phyloP scores from a whole-genome alignment of 2,888 invertebrate species.

The Onthophagus sagittarius region DNA sequence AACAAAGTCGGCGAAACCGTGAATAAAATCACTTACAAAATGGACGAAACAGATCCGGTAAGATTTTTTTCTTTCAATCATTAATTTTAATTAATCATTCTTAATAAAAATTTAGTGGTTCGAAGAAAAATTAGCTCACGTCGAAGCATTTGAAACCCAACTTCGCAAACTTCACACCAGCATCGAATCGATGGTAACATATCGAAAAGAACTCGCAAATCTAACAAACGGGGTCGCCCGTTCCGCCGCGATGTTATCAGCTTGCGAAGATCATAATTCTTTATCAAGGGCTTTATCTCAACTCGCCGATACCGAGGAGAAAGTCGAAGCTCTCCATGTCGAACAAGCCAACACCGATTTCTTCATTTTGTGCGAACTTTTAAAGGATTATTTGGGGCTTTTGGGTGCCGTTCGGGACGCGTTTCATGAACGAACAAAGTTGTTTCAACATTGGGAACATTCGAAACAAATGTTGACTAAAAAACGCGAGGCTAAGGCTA shows the following conservation, averaged over 20 bases:
- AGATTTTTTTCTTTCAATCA: slow-evolving; percentile 40
- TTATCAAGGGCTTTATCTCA: slow-evolving; percentile 86
- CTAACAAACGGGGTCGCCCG: slow-evolving; percentile 82
- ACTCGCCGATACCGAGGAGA: slow-evolving; percentile 83
- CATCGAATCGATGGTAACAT: slow-evolving; percentile 81
- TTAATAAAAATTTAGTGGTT: slow-evolving; percentile 76
- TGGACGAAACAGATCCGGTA: slow-evolving; percentile 98
- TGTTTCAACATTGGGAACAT: slow-evolving; percentile 97
- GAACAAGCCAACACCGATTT: slow-evolving; percentile 96
- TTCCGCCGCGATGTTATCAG: slow-evolving; percentile 84
- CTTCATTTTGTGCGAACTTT: slow-evolving; percentile 87
- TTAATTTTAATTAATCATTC: background rate
- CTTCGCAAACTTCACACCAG: slow-evolving; percentile 81
- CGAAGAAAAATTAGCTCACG: slow-evolving; percentile 89
- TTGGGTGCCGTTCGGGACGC: slow-evolving; percentile 85
- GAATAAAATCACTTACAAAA: slow-evolving; percentile 96
- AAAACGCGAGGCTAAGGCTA: slow-evolving; percentile 90
- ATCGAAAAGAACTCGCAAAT: slow-evolving; percentile 77
- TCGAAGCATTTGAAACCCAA: slow-evolving; percentile 87
- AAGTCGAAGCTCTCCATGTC: slow-evolving; percentile 79
- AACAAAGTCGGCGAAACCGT: slow-evolving; percentile 96
- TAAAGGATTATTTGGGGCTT: slow-evolving; percentile 91
- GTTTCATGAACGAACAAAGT: slow-evolving; percentile 72
- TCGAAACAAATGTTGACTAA: slow-evolving; percentile 92
- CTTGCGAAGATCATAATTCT: slow-evolving; percentile 89